Conservation (phyloP, 2,113 vertebrate genomes). For the Hippocampus abdominalis region DNA sequence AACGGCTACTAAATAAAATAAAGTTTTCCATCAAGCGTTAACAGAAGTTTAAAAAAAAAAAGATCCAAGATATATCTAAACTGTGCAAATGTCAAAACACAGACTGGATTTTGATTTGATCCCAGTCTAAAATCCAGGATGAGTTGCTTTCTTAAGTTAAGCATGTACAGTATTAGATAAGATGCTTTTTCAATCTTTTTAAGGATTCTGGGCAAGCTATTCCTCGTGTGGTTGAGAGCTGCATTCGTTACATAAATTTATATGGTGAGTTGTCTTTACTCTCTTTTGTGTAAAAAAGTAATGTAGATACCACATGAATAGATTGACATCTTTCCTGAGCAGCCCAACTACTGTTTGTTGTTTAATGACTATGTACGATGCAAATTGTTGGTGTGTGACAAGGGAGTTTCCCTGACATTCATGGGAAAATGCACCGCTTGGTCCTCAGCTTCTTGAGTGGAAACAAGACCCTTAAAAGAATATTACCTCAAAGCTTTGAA, state of each 20-base stretch:
- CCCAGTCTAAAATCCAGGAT: neutral
- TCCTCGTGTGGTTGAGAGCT: constrained; percentile 95
- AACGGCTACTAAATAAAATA: neutral
- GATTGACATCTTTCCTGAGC: neutral
- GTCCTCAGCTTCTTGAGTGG: neutral
- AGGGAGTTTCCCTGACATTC: neutral
- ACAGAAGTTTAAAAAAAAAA: neutral
- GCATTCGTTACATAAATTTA: constrained; percentile 96
- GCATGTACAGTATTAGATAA: neutral
- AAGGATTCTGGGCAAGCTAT: constrained; percentile 96
- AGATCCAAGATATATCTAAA: neutral
- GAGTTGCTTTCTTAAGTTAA: neutral
- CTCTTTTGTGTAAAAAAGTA: neutral
- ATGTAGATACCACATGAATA: neutral
- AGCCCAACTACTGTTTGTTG: neutral
- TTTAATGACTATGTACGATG: neutral
- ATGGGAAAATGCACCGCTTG: neutral
- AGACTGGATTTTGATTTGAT: neutral
- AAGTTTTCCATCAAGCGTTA: neutral
- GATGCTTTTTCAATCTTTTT: neutral
- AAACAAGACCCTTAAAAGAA: no score
- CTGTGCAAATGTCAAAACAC: constrained; percentile 5
- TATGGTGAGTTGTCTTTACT: constrained; percentile 79
- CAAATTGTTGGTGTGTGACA: neutral
- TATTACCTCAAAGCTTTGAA: neutral